Percentiles rank a stretch among this genome's conserved stretches.
Conservation (phyloP, 2,113 vertebrate species). For the Halcyon senegalensis region DNA sequence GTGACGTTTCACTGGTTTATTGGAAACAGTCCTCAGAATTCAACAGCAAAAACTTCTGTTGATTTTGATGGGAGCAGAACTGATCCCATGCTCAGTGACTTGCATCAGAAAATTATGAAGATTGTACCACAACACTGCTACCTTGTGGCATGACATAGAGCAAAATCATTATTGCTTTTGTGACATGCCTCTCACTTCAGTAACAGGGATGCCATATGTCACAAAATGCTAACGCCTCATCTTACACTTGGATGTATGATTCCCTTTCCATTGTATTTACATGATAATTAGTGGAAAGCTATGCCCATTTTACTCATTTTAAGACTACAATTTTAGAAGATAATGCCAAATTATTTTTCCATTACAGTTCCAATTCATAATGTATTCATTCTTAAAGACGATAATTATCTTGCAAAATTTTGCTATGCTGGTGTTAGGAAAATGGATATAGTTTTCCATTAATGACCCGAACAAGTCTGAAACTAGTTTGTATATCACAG, state of each 20-base stretch:
- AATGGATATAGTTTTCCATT: conserved; percentile 28
- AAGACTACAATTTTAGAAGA: background rate
- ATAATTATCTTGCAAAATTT: conserved; percentile 5
- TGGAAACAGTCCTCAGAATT: background rate
- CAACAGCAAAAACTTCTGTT: background rate
- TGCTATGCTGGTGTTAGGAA: conserved; percentile 5
- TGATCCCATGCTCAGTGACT: background rate
- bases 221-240: background rate
- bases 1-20: background rate
- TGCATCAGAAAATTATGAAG: conserved; percentile 20
- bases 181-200: background rate
- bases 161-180: conserved; percentile 2
- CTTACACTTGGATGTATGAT: background rate
- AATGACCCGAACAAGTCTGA: conserved; percentile 52
- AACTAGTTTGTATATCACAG: conserved; percentile 55
- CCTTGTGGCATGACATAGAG: conserved; percentile 45
- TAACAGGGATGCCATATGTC: background rate
- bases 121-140: conserved; percentile 63
- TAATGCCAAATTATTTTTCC: background rate
- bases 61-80: background rate
- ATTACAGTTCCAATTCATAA: background rate
- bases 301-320: background rate
- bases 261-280: background rate
- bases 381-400: background rate
- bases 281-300: background rate